These are phyloP conservation scores for Melanotaenia duboulayi DNA, from an alignment of 2,113 vertebrate genomes.

Conservation along the genomic window DNA sequence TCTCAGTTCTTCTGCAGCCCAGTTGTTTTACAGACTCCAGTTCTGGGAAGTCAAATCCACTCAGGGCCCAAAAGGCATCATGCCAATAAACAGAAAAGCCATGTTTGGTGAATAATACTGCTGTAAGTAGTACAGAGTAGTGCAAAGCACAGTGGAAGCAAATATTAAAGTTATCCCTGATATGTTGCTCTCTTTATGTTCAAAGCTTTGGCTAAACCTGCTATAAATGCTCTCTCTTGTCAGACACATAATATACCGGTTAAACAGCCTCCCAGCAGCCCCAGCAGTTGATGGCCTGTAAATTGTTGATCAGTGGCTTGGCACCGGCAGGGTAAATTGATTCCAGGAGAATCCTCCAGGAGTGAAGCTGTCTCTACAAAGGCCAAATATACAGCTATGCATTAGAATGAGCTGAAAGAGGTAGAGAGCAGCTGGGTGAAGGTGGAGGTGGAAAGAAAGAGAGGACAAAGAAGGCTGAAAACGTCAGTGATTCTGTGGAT, in stretches of 20 bases:
- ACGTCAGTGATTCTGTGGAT: slow-evolving; percentile 50
- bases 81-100: slow-evolving; percentile 12
- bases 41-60: slow-evolving; percentile 28
- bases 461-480: slow-evolving; percentile 35
- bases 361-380: slow-evolving; percentile 68
- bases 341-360: slow-evolving; percentile 75
- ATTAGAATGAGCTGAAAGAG: slow-evolving; percentile 67
- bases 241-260: slow-evolving; percentile 71
- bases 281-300: slow-evolving; percentile 71
- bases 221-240: slow-evolving; percentile 56
- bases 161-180: slow-evolving; percentile 11
- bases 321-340: slow-evolving; percentile 71
- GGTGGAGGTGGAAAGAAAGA: slow-evolving; percentile 1
- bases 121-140: not conserved
- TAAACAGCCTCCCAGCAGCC: slow-evolving; percentile 71
- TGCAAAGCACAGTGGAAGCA: slow-evolving; percentile 1
- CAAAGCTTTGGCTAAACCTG: slow-evolving; percentile 17
- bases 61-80: slow-evolving; percentile 23
- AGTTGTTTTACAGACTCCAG: slow-evolving; percentile 17
- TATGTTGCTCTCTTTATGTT: slow-evolving; percentile 31
- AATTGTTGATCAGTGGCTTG: slow-evolving; percentile 78
- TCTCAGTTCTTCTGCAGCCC: slow-evolving; percentile 15
- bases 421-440: slow-evolving; percentile 23
- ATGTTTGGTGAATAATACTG: slow-evolving; percentile 10
- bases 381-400: slow-evolving; percentile 72